Percentiles rank a stretch among this genome's conserved stretches.
Evolutionary conservation across 2,797 vertebrate genomes (phyloP).

Genomic region (Sebastiscus albofasciatus): DNA sequence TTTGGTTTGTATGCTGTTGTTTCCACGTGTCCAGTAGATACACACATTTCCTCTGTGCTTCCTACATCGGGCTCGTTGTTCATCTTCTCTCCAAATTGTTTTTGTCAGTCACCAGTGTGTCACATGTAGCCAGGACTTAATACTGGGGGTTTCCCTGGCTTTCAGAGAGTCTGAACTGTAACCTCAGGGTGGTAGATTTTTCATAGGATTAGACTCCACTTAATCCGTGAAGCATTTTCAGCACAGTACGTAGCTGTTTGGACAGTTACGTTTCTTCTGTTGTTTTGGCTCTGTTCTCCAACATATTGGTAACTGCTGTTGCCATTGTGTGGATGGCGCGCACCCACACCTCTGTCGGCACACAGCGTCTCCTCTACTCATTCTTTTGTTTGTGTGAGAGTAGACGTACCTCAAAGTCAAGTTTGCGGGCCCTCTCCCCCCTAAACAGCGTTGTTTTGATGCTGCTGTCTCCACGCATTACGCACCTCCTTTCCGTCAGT

Average conservation of each 20-base stretch:
- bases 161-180: constrained; percentile 20
- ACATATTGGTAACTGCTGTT: background rate
- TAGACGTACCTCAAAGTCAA: too few species aligned
- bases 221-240: constrained; percentile 29
- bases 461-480: fast-evolving
- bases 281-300: background rate
- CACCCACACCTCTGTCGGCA: fast-evolving
- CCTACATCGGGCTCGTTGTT: background rate
- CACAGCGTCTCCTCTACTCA: too few species aligned
- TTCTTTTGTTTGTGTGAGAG: too few species aligned
- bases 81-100: constrained; percentile 16
- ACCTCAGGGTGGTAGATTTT: constrained; percentile 31
- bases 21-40: background rate
- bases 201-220: constrained; percentile 27
- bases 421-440: too few species aligned
- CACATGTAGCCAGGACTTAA: constrained; percentile 26
- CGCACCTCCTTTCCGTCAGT: too few species aligned
- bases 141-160: constrained; percentile 33
- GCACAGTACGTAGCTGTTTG: background rate
- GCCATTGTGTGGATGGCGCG: background rate
- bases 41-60: background rate
- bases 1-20: background rate
- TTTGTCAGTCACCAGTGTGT: constrained; percentile 36
- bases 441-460: too few species aligned
- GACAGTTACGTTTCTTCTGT: background rate